Evolutionary conservation across 2,113 vertebrate species (phyloP).

Genomic region (mouse (Mus musculus)): GRCm39 chr6:23886001-23886500

Average conservation of each 20-base stretch:
- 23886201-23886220: background rate
- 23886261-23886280: background rate
- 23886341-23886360: background rate
- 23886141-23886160: background rate
- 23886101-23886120: background rate
- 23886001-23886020: background rate
- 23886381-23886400: background rate
- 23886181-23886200: background rate
- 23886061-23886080: background rate
- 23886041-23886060: background rate
- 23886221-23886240: background rate
- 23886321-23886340: background rate
- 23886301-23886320: background rate
- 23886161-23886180: background rate
- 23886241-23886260: background rate
- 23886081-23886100: background rate
- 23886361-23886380: background rate
- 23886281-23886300: background rate
- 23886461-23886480: background rate
- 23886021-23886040: background rate
- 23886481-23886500: background rate
- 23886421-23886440: background rate
- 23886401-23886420: background rate
- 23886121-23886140: background rate
- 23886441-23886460: background rate